A percentile compares a stretch with the other conserved stretches of the same genome.
Conservation (phyloP, 1,140 invertebrate species). For the Ceratosolen fusciceps region DNA sequence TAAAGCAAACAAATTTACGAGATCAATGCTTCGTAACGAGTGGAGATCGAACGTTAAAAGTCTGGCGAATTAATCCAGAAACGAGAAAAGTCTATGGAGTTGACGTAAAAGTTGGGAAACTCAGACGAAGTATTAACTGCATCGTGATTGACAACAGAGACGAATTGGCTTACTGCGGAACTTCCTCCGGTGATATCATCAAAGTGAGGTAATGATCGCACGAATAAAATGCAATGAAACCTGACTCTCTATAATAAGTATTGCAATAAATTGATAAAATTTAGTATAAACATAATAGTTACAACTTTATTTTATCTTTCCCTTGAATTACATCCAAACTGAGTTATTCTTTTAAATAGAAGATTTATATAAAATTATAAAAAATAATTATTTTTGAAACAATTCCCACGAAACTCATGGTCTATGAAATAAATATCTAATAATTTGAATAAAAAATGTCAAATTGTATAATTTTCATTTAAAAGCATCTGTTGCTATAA, state of each 20-base stretch:
- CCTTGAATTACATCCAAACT: no score
- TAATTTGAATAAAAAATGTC: no score
- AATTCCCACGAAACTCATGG: no score
- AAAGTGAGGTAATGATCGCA: conserved; percentile 64
- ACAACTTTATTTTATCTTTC: neutral
- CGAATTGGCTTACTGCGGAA: conserved; percentile 85
- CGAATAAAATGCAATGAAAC: neutral
- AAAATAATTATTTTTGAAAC: no score
- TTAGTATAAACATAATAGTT: neutral
- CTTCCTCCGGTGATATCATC: conserved; percentile 82
- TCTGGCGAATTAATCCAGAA: conserved; percentile 84
- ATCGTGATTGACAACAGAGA: conserved; percentile 78
- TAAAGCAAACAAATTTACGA: conserved; percentile 74
- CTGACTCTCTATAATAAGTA: no score
- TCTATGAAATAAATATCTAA: no score
- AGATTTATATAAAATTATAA: no score
- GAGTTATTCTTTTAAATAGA: no score
- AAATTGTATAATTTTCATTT: no score
- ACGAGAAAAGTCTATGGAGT: conserved; percentile 79
- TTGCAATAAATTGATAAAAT: neutral
- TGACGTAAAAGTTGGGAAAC: conserved; percentile 81
- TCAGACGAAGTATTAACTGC: conserved; percentile 78
- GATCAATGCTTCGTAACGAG: conserved; percentile 78
- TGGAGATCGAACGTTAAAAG: conserved; percentile 79
- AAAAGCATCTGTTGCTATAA: no score